A percentile compares a stretch with the other conserved stretches of the same genome.
phyloP scores from a whole-genome alignment of 1,140 invertebrate species.

The Drosophila lacteicornis region DNA sequence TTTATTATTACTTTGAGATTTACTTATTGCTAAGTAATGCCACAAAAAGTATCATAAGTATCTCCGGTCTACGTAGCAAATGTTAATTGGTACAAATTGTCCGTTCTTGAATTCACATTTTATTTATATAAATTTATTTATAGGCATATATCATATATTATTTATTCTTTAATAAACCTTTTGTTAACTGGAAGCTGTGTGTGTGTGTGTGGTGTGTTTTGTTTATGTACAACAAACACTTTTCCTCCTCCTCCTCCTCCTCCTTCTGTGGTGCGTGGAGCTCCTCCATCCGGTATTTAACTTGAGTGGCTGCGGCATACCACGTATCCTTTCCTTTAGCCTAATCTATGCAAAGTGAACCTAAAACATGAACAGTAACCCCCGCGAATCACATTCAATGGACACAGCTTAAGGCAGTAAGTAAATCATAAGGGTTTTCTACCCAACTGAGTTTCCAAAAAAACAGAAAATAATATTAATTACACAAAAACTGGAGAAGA shows the following conservation, averaged over 20 bases:
- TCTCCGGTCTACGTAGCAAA: conserved; percentile 11
- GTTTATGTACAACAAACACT: not conserved
- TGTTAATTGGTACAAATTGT: conserved; percentile 15
- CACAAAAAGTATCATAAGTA: conserved; percentile 8
- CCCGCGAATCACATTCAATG: not conserved
- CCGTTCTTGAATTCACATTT: conserved; percentile 4
- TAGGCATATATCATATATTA: not conserved
- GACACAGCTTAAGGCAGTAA: conserved; percentile 4
- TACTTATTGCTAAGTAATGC: conserved; percentile 16
- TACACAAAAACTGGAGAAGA: no score
- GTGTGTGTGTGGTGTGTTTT: not conserved
- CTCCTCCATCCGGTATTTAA: no score
- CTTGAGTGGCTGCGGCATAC: not conserved
- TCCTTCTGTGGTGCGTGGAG: not conserved
- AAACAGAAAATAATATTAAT: no score
- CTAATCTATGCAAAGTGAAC: not conserved
- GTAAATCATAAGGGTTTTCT: not conserved
- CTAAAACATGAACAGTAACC: not conserved
- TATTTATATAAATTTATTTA: conserved; percentile 1
- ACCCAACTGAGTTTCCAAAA: not conserved
- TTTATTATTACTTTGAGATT: conserved; percentile 11
- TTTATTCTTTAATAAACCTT: conserved; percentile 10
- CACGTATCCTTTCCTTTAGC: not conserved
- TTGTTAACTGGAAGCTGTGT: conserved; percentile 20
- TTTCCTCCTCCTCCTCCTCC: no score